These are phyloP conservation scores for Mylabris phalerata DNA, from an alignment of 1,140 invertebrate genomes.

Conservation along the genomic window DNA sequence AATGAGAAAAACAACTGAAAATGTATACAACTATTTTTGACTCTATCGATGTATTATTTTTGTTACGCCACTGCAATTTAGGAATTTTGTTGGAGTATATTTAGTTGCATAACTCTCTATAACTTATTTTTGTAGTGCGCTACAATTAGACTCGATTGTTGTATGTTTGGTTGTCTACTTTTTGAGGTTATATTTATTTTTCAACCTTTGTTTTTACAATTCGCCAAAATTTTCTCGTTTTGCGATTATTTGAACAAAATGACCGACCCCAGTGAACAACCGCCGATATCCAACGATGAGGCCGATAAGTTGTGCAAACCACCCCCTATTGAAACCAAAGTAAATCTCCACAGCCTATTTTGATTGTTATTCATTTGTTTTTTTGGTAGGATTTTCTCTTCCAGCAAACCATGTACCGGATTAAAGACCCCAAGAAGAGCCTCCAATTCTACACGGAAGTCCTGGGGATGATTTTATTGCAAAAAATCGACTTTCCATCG, in stretches of 20 bases:
- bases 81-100: no score
- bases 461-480: constrained; percentile 82
- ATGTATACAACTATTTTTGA: no score
- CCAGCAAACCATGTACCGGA: constrained; percentile 94
- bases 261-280: constrained; percentile 18
- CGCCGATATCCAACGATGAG: constrained; percentile 51
- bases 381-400: constrained; percentile 74
- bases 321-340: constrained; percentile 57
- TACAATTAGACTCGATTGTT: no score
- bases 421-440: constrained; percentile 82
- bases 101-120: no score
- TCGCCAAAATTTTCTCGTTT: no score
- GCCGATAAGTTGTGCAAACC: constrained; percentile 57
- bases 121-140: no score
- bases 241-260: constrained; percentile 14
- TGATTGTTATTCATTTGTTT: not conserved
- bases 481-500: constrained; percentile 81
- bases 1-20: no score
- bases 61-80: no score
- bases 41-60: no score
- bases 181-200: no score
- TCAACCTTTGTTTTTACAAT: no score
- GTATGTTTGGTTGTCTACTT: no score
- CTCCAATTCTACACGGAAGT: constrained; percentile 87
- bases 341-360: constrained; percentile 27